phyloP scores from a whole-genome alignment of 2,888 invertebrate genomes.

The Watsonalla binaria region DNA sequence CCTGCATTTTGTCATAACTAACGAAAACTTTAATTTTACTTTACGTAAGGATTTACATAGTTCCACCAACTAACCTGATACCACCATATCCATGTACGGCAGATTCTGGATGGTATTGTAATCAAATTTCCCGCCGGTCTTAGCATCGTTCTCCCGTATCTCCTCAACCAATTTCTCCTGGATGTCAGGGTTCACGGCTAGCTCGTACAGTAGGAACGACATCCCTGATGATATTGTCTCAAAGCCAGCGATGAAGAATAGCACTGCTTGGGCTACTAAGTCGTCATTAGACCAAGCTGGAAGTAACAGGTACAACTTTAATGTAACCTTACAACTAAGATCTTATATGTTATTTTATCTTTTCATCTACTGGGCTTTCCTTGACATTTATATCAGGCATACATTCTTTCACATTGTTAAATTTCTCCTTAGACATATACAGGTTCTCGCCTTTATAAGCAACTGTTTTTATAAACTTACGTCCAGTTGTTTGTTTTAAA shows the following conservation, averaged over 20 bases:
- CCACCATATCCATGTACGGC: conserved; percentile 80
- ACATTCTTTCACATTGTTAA: too few relatives aligned
- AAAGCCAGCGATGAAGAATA: conserved; percentile 77
- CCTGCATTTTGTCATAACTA: too few relatives aligned
- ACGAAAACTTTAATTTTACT: too few relatives aligned
- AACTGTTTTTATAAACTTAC: too few relatives aligned
- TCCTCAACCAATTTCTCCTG: conserved; percentile 75
- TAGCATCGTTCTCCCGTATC: conserved; percentile 60
- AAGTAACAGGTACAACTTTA: conserved; percentile 2
- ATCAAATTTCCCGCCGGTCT: conserved; percentile 52
- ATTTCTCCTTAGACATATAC: too few relatives aligned
- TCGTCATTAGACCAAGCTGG: conserved; percentile 56
- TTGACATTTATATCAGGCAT: too few relatives aligned
- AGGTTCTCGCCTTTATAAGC: too few relatives aligned
- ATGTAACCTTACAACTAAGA: too few relatives aligned
- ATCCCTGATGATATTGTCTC: conserved; percentile 62
- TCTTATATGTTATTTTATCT: too few relatives aligned
- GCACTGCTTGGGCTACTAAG: conserved; percentile 60
- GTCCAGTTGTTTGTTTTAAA: too few relatives aligned
- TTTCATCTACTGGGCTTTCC: too few relatives aligned
- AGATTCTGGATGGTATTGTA: conserved; percentile 71
- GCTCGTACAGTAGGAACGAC: conserved; percentile 73
- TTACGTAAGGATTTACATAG: not conserved
- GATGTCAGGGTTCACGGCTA: conserved; percentile 76
- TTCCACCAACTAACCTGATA: conserved; percentile 54